A percentile compares a stretch with the other conserved stretches of the same genome.
phyloP scores from a whole-genome alignment of 1,140 invertebrate genomes.

The Bombus huntii region DNA sequence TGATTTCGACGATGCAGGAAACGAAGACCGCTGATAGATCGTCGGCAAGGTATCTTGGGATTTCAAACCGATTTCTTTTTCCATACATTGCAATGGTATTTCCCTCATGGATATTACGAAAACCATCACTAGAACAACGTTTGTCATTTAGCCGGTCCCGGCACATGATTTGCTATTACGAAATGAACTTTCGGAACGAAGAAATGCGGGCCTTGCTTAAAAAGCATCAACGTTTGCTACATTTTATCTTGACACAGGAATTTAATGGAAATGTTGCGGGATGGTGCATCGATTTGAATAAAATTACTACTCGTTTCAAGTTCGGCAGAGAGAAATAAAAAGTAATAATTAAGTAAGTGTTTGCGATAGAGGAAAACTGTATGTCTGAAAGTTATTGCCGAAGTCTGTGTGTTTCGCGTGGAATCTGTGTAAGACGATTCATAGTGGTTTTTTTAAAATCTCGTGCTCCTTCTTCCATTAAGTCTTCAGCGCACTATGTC shows the following conservation, averaged over 20 bases:
- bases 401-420: too few relatives aligned
- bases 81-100: not conserved
- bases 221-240: not conserved
- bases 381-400: too few relatives aligned
- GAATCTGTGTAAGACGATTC: too few relatives aligned
- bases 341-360: too few relatives aligned
- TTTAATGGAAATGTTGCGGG: not conserved
- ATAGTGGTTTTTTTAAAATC: too few relatives aligned
- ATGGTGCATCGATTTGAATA: too few relatives aligned
- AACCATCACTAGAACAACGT: slow-evolving; percentile 6
- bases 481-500: too few relatives aligned
- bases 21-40: not conserved
- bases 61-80: not conserved
- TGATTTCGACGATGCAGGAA: slow-evolving; percentile 16
- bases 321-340: too few relatives aligned
- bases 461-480: too few relatives aligned
- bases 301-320: too few relatives aligned
- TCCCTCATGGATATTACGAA: slow-evolving; percentile 12
- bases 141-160: not conserved
- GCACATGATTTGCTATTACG: not conserved
- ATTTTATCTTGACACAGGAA: not conserved
- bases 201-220: slow-evolving; percentile 1
- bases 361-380: too few relatives aligned
- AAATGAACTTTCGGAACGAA: not conserved
- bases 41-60: not conserved